Base-by-base conservation (phyloP, 35 echinoderm and acorn worm species). In the Diadema setosum region DNA sequence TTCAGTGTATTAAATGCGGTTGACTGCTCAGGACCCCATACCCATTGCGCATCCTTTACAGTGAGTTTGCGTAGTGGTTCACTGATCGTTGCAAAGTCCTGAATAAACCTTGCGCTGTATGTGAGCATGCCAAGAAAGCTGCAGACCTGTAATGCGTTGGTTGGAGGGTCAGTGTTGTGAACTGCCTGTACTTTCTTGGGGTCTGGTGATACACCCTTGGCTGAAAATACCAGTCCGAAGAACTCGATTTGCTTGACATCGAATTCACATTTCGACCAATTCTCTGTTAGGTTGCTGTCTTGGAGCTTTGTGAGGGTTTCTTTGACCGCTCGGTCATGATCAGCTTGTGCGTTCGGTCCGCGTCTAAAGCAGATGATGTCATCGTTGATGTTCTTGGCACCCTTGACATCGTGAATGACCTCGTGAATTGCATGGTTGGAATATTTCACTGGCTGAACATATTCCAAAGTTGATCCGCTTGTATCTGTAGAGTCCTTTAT, bases 231-330 rank as follows among this genome's bases (percentile, higher is more conserved):
- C 42, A 75, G 46, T 15, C 92, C 92, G 27, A 78, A 94, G 82
- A 90, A 94, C 34, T 84, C 39, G 16, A 94, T 91, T 26, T 39
- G 29, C n/a, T 24, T 58, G 48, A 75, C 39, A 16, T 52, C 70
- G 61, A 94, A 94, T 46, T 94, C 81, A 58, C 92, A 90, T 80
- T 94, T 94, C 39, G 59, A 23, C 45, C 43, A 55, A 37, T 90
- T 94, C 11, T 90, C 21, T 20, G 92, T 94, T 58, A 93, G 58
- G 12, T 74, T 55, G 18, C 50, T 75, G 31, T 94, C 25, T 3
- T 70, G 20, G 18, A 94, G 49, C 15, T 60, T 34, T 29, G 35
- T 46, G 18, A 87, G 42, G 18, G 36, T 20, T 16, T 58, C 75
- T 1, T 59, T 15, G 2, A 93, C 40, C 25, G 85, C 43, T 5